Evolutionary conservation across 2,113 vertebrate species (phyloP), one percentile per base, ranked within the genome.

Genomic region (Anser cygnoides): DNA sequence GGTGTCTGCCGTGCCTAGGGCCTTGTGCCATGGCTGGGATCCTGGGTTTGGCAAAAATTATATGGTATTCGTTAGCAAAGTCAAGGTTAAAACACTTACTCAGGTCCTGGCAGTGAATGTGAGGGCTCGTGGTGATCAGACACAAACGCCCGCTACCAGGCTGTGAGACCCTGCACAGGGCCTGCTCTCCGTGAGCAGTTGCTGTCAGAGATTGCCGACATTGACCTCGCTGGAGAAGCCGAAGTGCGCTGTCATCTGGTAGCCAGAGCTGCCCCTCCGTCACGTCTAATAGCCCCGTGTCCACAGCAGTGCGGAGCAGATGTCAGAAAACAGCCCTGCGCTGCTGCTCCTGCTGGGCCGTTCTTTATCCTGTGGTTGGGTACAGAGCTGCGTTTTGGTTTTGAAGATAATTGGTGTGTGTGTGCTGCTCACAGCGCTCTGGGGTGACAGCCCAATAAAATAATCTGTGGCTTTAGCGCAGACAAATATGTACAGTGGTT

Each of bases 231-330:
- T 1, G 10, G 80, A 68, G 79, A 49, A 74, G 65, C 54, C 89
- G 29, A 54, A 84, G 11, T 66, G 62, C 91, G 93, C 87, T 73
- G 84, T 89, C 81, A 72, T 70, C 71, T 49, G 77, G 86, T 89
- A 76, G 46, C 12, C 49, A 50, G 44, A 23, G 49, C 90, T 57
- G 41, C 50, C 21, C 28, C 89, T 84, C 76, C 50, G 73, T 55
- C 62, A 10, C 9, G 12, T 66, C 81, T 75, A 79, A 84, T 70
- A 79, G n/a, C 13, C 63, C 44, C 16, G 10, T 54, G 49, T 84
- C 54, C 74, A 76, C 76, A 70, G 73, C 23, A 79, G 23, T 59
- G 62, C 81, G 78, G 74, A 93, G 33, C 25, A n/a, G 31, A 33
- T 58, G 33, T 37, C 50, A 87, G 90, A 91, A 88, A 79, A 61